A percentile compares a stretch with the other conserved stretches of the same genome.
These are phyloP conservation scores for Dermochelys coriacea DNA, from an alignment of 2,797 vertebrate genomes.

Conservation along the genomic window DNA sequence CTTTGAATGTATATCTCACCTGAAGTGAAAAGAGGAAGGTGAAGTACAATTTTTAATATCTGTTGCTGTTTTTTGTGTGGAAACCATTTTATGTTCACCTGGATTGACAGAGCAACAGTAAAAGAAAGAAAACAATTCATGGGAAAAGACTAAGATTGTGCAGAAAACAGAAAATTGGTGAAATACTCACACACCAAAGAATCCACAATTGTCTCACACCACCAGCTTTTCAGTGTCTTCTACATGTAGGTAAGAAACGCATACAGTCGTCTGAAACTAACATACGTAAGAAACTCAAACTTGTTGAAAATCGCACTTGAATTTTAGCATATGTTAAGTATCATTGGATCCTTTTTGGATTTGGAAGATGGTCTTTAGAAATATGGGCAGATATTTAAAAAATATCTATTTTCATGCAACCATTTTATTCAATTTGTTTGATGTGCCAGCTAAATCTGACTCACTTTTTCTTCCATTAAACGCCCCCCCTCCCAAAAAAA, in stretches of 20 bases:
- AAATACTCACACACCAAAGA: background rate
- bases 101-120: background rate
- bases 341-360: background rate
- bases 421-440: background rate
- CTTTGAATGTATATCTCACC: background rate
- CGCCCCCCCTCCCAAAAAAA: background rate
- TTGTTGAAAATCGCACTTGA: background rate
- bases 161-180: background rate
- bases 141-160: background rate
- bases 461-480: background rate
- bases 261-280: background rate
- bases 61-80: background rate
- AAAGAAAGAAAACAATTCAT: background rate
- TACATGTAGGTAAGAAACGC: background rate
- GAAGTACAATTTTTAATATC: accelerated
- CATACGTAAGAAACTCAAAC: background rate
- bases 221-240: background rate
- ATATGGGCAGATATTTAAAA: accelerated
- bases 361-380: background rate
- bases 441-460: background rate
- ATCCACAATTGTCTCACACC: background rate
- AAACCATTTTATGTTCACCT: background rate
- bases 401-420: background rate
- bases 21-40: background rate
- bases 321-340: background rate